These are phyloP conservation scores for Stegastes partitus DNA, from an alignment of 2,113 vertebrate species.

Conservation along the genomic window DNA sequence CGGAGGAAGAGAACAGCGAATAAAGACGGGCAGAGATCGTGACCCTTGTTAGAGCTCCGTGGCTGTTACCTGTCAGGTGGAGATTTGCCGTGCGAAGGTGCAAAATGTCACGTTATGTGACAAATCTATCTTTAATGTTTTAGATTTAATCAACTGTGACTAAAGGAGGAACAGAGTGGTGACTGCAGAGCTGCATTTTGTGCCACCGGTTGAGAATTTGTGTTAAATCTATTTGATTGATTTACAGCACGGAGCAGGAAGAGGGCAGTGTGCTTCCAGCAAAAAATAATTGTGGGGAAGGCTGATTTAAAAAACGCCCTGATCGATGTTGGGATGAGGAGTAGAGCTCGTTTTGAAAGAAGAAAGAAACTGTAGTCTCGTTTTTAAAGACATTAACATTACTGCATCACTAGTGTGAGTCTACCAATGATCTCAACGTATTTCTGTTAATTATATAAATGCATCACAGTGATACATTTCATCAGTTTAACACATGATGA, in stretches of 20 bases:
- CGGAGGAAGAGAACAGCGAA: slow-evolving; percentile 21
- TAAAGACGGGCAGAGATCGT: background rate
- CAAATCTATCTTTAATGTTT: background rate
- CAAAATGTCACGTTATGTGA: background rate
- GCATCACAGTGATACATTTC: background rate
- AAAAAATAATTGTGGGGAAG: background rate
- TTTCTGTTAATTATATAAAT: background rate
- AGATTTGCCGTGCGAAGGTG: background rate
- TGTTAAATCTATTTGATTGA: background rate
- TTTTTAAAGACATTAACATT: background rate
- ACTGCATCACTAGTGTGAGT: too few relatives aligned
- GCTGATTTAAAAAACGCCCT: background rate
- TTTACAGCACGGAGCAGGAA: slow-evolving; percentile 37
- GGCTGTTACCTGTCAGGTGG: background rate
- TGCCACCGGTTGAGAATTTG: background rate
- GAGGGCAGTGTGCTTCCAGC: slow-evolving; percentile 31
- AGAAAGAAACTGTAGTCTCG: background rate
- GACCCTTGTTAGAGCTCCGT: slow-evolving; percentile 9
- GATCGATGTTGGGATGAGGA: too few relatives aligned
- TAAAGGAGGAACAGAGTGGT: background rate
- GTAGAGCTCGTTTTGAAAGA: background rate
- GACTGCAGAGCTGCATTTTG: background rate
- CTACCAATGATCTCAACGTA: background rate
- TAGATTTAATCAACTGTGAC: background rate
- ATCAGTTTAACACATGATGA: too few relatives aligned